phyloP scores from a whole-genome alignment of 1,140 invertebrate genomes.

The Drosophila suzukii region DNA sequence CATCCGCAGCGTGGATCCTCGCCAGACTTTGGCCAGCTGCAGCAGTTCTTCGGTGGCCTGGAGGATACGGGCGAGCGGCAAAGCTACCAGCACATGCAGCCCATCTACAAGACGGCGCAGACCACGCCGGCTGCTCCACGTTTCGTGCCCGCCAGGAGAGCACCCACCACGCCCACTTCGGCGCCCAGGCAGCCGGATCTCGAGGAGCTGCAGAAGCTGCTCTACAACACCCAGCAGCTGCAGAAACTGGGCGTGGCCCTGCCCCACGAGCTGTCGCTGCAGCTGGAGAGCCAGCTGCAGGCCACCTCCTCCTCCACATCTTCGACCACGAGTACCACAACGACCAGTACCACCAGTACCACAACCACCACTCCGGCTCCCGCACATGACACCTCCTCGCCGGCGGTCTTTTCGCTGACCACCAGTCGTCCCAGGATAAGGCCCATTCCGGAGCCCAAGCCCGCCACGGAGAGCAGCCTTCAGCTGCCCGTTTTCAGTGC shows the following conservation, averaged over 20 bases:
- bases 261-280: conserved; percentile 72
- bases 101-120: conserved; percentile 68
- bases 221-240: conserved; percentile 79
- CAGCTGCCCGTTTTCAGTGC: conserved; percentile 78
- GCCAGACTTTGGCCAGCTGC: conserved; percentile 60
- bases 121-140: not conserved
- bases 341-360: conserved; percentile 27
- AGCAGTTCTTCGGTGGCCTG: conserved; percentile 69
- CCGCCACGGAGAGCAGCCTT: conserved; percentile 64
- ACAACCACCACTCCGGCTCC: conserved; percentile 34
- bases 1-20: conserved; percentile 41
- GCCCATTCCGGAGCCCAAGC: conserved; percentile 25
- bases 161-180: conserved; percentile 4
- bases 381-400: conserved; percentile 61
- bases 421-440: conserved; percentile 55
- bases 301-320: conserved; percentile 25
- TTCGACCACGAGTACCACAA: not conserved
- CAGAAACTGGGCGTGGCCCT: conserved; percentile 85
- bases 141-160: conserved; percentile 12
- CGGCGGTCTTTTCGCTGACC: conserved; percentile 77
- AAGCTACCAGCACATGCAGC: conserved; percentile 74
- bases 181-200: conserved; percentile 46
- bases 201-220: conserved; percentile 73
- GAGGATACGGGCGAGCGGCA: conserved; percentile 64
- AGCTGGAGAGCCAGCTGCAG: conserved; percentile 70